Conservation (phyloP, 92 coral and sea anemone genomes). For the Anthopleura xanthogrammica region DNA sequence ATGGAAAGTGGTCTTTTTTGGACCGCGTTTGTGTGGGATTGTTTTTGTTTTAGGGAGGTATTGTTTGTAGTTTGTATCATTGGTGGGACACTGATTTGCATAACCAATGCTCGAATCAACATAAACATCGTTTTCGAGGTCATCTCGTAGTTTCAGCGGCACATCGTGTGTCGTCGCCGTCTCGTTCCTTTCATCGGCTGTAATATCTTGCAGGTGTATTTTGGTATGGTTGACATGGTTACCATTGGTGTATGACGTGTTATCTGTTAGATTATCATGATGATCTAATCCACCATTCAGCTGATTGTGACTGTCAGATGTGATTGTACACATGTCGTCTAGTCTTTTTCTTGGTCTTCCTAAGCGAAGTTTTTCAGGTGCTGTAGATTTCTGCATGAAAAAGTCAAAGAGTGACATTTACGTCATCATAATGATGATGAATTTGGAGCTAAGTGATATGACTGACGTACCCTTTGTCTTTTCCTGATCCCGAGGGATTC, state of each 20-base stretch:
- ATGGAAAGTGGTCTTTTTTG: not conserved
- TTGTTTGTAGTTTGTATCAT: not conserved
- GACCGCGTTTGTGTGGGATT: not conserved
- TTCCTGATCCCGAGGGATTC: slow-evolving; percentile 28
- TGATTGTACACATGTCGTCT: not conserved
- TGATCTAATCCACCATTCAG: not conserved
- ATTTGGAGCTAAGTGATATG: not conserved
- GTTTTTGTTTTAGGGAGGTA: not conserved
- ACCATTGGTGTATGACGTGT: not conserved
- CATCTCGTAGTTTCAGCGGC: not conserved
- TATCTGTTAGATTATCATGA: not conserved
- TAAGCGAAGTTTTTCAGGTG: not conserved
- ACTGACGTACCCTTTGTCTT: slow-evolving; percentile 17
- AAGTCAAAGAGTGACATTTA: not conserved
- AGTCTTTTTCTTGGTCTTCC: slow-evolving; percentile 11
- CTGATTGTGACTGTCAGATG: not conserved
- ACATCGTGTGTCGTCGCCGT: not conserved
- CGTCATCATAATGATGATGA: not conserved
- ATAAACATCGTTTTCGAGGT: not conserved
- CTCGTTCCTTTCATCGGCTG: not conserved
- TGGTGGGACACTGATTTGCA: not conserved
- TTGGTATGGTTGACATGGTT: not conserved
- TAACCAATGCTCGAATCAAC: not conserved
- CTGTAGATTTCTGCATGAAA: not conserved
- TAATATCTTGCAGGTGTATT: slow-evolving; percentile 1